phyloP scores from a whole-genome alignment of 2,797 vertebrate species.

The Dicrostonyx torquatus region DNA sequence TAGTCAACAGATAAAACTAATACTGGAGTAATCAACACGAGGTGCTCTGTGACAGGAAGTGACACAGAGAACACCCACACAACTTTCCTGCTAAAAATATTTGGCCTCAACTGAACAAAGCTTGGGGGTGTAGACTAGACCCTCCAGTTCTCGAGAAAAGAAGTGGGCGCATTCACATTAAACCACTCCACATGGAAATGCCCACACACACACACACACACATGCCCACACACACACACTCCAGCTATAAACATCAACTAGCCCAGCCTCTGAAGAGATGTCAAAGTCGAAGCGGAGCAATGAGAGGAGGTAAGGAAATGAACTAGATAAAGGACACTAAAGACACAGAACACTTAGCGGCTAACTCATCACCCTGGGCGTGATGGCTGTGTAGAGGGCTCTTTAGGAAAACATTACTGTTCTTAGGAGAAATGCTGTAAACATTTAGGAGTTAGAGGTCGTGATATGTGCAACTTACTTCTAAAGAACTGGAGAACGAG shows the following conservation, averaged over 20 bases:
- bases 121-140: constrained; percentile 22
- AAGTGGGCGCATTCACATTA: background rate
- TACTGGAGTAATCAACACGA: background rate
- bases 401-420: constrained; percentile 1
- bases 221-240: background rate
- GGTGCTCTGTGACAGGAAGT: constrained; percentile 15
- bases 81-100: constrained; percentile 58
- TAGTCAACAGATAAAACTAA: constrained; percentile 8
- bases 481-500: background rate
- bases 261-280: background rate
- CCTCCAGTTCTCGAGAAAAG: constrained; percentile 41
- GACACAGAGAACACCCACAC: constrained; percentile 7
- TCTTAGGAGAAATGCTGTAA: constrained; percentile 1
- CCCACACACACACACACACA: background rate
- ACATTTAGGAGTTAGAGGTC: background rate
- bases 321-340: background rate
- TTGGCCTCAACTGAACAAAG: background rate
- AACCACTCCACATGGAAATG: background rate
- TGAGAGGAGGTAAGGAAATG: background rate
- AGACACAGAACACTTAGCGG: constrained; percentile 2
- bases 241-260: background rate
- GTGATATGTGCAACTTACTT: constrained; percentile 5
- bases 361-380: background rate
- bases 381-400: background rate
- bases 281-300: background rate